Conservation (phyloP, 1,140 invertebrate genomes). For the Trypoxylus dichotomus region DNA sequence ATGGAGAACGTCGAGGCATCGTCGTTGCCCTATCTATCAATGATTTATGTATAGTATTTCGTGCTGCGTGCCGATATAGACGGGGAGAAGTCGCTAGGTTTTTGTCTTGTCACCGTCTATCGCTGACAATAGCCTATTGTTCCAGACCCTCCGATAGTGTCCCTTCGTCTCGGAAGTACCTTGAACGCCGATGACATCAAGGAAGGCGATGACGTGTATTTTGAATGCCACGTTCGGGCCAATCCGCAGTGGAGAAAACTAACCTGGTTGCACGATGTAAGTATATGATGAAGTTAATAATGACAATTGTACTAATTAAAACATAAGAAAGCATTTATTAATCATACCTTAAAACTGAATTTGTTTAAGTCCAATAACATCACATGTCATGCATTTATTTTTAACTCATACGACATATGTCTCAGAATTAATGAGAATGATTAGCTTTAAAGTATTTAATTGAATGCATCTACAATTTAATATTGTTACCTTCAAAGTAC, state of each 20-base stretch:
- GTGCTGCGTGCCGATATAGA: neutral
- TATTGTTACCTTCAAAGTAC: too few species aligned
- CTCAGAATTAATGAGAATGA: too few species aligned
- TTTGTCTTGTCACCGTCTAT: conserved; percentile 9
- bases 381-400: too few species aligned
- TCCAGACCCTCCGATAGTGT: conserved; percentile 82
- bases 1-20: neutral
- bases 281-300: conserved; percentile 49
- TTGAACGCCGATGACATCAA: conserved; percentile 85
- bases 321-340: too few species aligned
- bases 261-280: conserved; percentile 83
- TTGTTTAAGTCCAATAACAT: too few species aligned
- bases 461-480: too few species aligned
- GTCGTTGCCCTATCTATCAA: neutral
- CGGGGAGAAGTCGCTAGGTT: neutral
- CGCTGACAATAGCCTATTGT: conserved; percentile 45
- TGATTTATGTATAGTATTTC: conserved; percentile 10
- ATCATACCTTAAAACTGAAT: too few species aligned
- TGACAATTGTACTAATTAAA: too few species aligned
- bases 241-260: conserved; percentile 84
- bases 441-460: too few species aligned
- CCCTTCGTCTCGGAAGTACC: conserved; percentile 79
- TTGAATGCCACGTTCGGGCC: conserved; percentile 87
- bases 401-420: too few species aligned
- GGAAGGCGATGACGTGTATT: conserved; percentile 91